Base-by-base conservation (phyloP, 2,888 invertebrate genomes). In the Oscheius myriophilus region DNA sequence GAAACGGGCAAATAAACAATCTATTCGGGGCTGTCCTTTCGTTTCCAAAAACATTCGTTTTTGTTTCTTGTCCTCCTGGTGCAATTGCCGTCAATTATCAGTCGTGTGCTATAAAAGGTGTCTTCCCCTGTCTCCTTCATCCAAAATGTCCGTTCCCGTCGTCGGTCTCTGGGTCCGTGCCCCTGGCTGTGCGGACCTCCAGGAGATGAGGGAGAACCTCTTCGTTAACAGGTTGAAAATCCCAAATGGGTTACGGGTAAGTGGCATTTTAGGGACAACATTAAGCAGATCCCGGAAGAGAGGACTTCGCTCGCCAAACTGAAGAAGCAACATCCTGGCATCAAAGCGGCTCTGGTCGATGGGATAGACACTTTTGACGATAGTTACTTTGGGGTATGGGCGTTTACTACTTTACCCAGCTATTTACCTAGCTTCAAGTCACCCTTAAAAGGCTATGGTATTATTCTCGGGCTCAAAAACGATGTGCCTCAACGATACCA, bases 301-400 rank as follows among this genome's bases (percentile, higher is more conserved):
- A 66, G 70, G 25, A 12, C 39, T n/a, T 73, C 67, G 23, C 63
- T 76, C 11, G 25, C 45, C 12, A 70, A 74, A 39, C 68, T 76
- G 49, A 72, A 70, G 49, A 70, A 70, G 25, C 70, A 70, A 33
- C 73, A 76, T 65, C 76, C 76, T 12, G 67, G 69, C 18, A 64
- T 76, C 39, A 73, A 73, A 61, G 72, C 73, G 6, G 76, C 74
- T 11, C 58, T 76, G n/a, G 74, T 76, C n/a, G 65, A 74, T 21
- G 72, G 69, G 21, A 72, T 74, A n/a, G 74, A 74, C 43, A 52
- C 65, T 12, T 79, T 79, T 46, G 79, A 79, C 63, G 73, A 79
- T 49, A 70, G 73, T 45, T 79, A 72, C 54, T 79, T 79, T 64
- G 76, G 73, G 51, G 79, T 79, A 53, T n/a, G n/a, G n/a, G n/a